Evolutionary conservation across 2,888 invertebrate genomes (phyloP).

Genomic region (Tetragonula carbonaria): DNA sequence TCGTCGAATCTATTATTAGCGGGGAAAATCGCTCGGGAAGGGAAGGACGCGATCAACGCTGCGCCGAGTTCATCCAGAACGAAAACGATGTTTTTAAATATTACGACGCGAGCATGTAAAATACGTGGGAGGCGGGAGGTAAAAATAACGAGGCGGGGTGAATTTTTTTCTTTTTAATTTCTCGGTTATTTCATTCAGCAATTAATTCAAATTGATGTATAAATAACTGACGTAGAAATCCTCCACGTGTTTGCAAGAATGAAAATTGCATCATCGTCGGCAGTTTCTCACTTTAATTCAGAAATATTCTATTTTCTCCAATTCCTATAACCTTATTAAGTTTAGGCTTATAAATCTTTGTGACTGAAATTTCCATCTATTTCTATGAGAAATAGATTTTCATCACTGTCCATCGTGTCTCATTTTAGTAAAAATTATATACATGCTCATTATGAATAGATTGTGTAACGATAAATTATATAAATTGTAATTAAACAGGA

Average conservation of each 20-base stretch:
- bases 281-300: not conserved
- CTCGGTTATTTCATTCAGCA: not conserved
- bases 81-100: conserved; percentile 16
- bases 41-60: conserved; percentile 1
- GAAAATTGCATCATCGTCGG: not conserved
- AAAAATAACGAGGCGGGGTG: not conserved
- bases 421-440: too few species aligned
- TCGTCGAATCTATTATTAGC: conserved; percentile 38
- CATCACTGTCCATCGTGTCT: too few species aligned
- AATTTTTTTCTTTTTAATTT: not conserved
- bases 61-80: conserved; percentile 14
- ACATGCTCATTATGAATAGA: too few species aligned
- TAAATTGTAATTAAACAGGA: too few species aligned
- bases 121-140: not conserved
- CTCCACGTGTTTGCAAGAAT: not conserved
- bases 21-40: not conserved
- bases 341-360: too few species aligned
- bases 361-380: too few species aligned
- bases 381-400: too few species aligned
- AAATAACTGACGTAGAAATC: not conserved
- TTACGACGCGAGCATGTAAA: not conserved
- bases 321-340: too few species aligned
- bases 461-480: too few species aligned
- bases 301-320: too few species aligned
- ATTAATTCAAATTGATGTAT: not conserved